Percentiles rank a stretch among this genome's conserved stretches.
Evolutionary conservation across 2,113 vertebrate genomes (phyloP).

Genomic region (Dromiciops gliroides): DNA sequence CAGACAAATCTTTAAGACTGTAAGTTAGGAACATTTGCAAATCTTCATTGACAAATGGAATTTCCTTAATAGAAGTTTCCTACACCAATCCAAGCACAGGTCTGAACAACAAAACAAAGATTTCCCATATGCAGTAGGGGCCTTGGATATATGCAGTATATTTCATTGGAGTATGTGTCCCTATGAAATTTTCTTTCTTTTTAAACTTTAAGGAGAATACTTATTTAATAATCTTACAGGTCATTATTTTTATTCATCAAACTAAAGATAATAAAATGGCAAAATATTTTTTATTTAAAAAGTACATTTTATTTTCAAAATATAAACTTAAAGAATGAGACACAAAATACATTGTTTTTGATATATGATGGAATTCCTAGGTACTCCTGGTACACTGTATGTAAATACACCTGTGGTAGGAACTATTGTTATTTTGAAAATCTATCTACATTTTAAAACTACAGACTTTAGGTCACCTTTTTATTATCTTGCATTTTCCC

Average conservation of each 20-base stretch:
- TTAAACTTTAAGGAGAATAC: background rate
- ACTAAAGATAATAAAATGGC: background rate
- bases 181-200: background rate
- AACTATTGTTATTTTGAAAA: background rate
- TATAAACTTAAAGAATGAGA: background rate
- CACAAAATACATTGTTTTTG: too few species aligned
- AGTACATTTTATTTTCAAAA: background rate
- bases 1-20: too few species aligned
- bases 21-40: too few species aligned
- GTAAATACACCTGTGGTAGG: background rate
- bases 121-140: too few species aligned
- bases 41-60: too few species aligned
- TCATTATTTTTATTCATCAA: background rate
- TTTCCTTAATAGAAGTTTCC: too few species aligned
- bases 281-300: background rate
- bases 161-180: background rate
- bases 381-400: background rate
- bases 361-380: background rate
- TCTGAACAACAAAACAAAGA: background rate
- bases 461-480: background rate
- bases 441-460: background rate
- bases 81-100: too few species aligned
- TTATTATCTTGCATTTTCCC: background rate
- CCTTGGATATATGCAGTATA: too few species aligned
- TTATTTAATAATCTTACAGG: background rate